Conservation (phyloP, 2,797 vertebrate species). For the Melanotaenia trifasciata region DNA sequence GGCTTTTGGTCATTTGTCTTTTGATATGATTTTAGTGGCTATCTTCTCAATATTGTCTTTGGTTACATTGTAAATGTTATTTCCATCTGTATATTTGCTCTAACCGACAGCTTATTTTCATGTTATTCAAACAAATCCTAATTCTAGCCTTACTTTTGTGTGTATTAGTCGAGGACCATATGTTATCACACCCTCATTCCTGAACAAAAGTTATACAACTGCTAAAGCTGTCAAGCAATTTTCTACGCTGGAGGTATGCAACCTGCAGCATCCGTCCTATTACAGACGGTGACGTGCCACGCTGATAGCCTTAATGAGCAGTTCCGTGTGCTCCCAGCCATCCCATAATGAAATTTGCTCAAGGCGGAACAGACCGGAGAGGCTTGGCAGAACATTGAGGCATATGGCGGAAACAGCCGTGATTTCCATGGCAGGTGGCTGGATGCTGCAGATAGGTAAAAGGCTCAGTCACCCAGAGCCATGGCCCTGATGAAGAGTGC, state of each 20-base stretch:
- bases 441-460: slow-evolving; percentile 84
- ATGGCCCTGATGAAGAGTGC: slow-evolving; percentile 79
- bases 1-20: not conserved
- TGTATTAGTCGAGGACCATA: slow-evolving; percentile 26
- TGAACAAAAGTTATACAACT: slow-evolving; percentile 46
- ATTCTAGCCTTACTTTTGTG: slow-evolving; percentile 9
- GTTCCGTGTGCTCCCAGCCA: slow-evolving; percentile 85
- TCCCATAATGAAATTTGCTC: slow-evolving; percentile 94
- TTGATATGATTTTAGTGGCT: slow-evolving; percentile 13
- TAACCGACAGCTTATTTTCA: slow-evolving; percentile 1
- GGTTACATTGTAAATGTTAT: not conserved
- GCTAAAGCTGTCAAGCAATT: slow-evolving; percentile 56
- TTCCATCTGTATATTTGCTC: slow-evolving; percentile 7
- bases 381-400: slow-evolving; percentile 90
- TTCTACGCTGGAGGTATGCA: slow-evolving; percentile 48
- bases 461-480: slow-evolving; percentile 83
- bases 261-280: slow-evolving; percentile 72
- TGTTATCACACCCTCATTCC: slow-evolving; percentile 20
- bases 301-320: slow-evolving; percentile 92
- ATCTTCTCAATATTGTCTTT: slow-evolving; percentile 2
- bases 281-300: slow-evolving; percentile 88
- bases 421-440: slow-evolving; percentile 87
- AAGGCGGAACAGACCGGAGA: slow-evolving; percentile 90
- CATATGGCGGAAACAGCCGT: slow-evolving; percentile 97
- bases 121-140: slow-evolving; percentile 4